Percentiles rank a stretch among this genome's conserved stretches.
These are phyloP conservation scores for Acropora tenuis DNA, from an alignment of 64 coral and sea anemone species.

Conservation along the genomic window DNA sequence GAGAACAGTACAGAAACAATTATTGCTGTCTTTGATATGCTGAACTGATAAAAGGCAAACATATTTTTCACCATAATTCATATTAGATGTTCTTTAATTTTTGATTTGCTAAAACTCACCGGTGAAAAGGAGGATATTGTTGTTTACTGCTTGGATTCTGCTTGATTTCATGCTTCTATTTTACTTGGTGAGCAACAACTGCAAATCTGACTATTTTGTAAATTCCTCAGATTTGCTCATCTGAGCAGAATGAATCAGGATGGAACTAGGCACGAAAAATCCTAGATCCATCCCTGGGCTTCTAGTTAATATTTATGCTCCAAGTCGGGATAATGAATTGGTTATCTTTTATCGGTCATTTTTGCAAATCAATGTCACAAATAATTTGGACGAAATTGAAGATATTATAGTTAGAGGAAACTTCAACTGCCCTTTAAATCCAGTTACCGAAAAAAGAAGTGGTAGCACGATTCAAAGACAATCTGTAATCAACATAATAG, in stretches of 20 bases:
- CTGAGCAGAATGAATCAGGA: conserved; percentile 25
- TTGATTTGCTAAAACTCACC: too few relatives aligned
- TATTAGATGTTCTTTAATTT: too few relatives aligned
- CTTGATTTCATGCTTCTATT: too few relatives aligned
- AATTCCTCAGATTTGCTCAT: too few relatives aligned
- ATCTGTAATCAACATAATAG: background rate
- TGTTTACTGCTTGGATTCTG: too few relatives aligned
- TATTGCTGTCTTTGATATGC: too few relatives aligned
- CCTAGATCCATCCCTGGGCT: background rate
- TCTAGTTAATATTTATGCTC: background rate
- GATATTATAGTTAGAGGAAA: background rate
- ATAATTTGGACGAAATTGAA: background rate
- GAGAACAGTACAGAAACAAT: too few relatives aligned
- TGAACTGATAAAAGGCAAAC: too few relatives aligned
- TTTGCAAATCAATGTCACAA: background rate
- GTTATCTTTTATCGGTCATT: background rate
- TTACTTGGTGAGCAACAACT: too few relatives aligned
- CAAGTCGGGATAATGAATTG: background rate
- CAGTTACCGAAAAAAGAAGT: background rate
- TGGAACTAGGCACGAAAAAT: background rate
- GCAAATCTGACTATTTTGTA: too few relatives aligned
- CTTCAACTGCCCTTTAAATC: background rate
- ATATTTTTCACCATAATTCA: too few relatives aligned
- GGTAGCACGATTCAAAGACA: background rate
- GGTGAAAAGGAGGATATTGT: too few relatives aligned